Evolutionary conservation across 2,797 vertebrate genomes (phyloP), one percentile per base, ranked within the genome.

Genomic region (Iguana delicatissima): DNA sequence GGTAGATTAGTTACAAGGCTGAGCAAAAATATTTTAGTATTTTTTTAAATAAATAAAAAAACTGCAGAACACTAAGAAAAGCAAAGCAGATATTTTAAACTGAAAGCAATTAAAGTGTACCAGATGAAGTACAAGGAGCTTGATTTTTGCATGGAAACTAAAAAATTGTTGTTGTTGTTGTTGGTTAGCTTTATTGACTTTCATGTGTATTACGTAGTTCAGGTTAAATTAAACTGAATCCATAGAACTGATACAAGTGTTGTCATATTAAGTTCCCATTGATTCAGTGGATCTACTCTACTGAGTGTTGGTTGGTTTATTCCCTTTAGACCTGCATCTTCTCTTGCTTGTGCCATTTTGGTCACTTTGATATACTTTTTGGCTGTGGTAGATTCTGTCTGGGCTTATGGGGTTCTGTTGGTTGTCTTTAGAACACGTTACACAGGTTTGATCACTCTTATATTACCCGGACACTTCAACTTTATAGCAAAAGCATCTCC

Each of bases 11-110:
- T 80, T 13, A 35, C 74, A 35, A 24, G 57, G 38, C 42, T 42
- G 35, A 77, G 59, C 35, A 77, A 86, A 59, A 77, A 29, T 77
- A 6, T 86, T 86, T 86, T 77, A 55, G 73, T 24, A 73, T n/a
- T 20, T 72, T 62, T 38, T 9, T 1, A 2, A 62, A 38, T 83
- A 29, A 42, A 32, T 32, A 14, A 26, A 67, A 24, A 42, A 29
- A 50, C 8, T 52, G 1, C 29, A 35, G 32, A 16, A 10, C n/a
- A 42, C 18, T 67, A 67, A 59, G 24, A 80, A 52, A 42, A 87
- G 67, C 12, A 64, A 10, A 6, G 26, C 64, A 50, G n/a, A n/a
- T 13, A 5, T 2, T n/a, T 50, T n/a, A 42, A 67, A 67, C 26
- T 29, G 32, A 79, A 79, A 6, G n/a, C 3, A 62, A 29, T 29